Evolutionary conservation across 1,140 invertebrate genomes (phyloP).

Genomic region (Stegodyphus dumicola): DNA sequence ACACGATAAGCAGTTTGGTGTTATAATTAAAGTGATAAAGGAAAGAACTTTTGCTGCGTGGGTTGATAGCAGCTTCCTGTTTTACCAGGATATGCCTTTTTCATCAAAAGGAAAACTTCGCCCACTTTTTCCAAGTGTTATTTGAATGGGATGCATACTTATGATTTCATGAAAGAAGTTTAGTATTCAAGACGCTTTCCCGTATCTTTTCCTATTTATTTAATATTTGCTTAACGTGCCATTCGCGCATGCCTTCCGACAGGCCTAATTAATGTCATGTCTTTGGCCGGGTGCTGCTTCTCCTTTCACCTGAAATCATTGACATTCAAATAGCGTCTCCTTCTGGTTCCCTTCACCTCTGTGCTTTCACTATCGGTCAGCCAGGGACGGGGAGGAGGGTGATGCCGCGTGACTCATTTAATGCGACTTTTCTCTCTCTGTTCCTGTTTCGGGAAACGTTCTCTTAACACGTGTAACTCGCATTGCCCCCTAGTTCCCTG

Average conservation of each 20-base stretch:
- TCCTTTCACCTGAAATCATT: slow-evolving; percentile 16
- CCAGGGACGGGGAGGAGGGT: background rate
- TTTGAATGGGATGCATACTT: background rate
- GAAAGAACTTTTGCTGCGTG: too few species aligned
- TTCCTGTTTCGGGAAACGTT: background rate
- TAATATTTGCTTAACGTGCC: too few species aligned
- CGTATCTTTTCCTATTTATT: background rate
- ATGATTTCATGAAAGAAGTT: background rate
- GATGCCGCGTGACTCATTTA: slow-evolving; percentile 43
- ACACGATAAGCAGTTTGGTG: too few species aligned
- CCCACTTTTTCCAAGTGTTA: too few species aligned
- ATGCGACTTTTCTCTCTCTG: slow-evolving; percentile 43
- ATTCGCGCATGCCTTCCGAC: too few species aligned
- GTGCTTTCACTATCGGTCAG: background rate
- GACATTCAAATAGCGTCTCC: slow-evolving; percentile 23
- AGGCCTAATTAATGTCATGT: background rate
- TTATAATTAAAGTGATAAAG: too few species aligned
- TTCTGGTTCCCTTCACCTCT: slow-evolving; percentile 1
- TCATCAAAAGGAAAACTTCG: too few species aligned
- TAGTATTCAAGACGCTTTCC: background rate
- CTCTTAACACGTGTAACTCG: background rate
- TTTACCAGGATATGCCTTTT: too few species aligned
- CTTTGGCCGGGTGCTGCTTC: background rate
- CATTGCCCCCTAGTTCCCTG: background rate
- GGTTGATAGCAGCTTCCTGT: too few species aligned